phyloP scores from a whole-genome alignment of 2,113 vertebrate species.

The Ardeotis arabs region DNA sequence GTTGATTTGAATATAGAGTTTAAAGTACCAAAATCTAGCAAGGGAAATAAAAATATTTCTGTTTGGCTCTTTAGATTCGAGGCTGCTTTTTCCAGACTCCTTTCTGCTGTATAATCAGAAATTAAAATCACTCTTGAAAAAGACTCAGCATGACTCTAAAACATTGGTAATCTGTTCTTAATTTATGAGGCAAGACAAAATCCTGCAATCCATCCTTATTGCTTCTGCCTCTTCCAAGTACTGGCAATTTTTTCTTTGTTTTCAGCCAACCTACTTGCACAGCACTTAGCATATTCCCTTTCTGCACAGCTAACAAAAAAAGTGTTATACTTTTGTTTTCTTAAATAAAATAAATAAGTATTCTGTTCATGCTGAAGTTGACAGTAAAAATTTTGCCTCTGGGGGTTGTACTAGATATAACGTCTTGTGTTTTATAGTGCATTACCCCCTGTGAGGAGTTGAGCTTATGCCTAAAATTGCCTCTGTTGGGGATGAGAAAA shows the following conservation, averaged over 20 bases:
- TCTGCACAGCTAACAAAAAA: neutral
- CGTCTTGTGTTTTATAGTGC: neutral
- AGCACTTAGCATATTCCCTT: neutral
- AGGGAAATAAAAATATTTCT: neutral
- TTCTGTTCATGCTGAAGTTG: neutral
- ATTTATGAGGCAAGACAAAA: neutral
- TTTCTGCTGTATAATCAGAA: neutral
- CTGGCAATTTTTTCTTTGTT: neutral
- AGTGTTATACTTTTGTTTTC: fast-evolving
- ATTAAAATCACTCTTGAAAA: neutral
- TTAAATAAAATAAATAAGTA: neutral
- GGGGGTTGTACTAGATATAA: neutral
- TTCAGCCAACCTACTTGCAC: neutral
- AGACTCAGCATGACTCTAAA: neutral
- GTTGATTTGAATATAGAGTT: neutral
- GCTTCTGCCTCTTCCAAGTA: neutral
- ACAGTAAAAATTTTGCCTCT: neutral
- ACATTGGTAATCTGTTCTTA: neutral
- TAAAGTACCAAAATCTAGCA: neutral
- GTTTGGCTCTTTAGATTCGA: neutral
- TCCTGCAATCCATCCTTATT: neutral
- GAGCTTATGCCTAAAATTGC: neutral
- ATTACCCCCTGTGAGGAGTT: neutral
- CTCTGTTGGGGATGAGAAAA: neutral
- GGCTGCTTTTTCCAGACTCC: neutral